Percentiles rank a stretch among this genome's conserved stretches.
Evolutionary conservation across 2,797 vertebrate species (phyloP).

Genomic region (Lithobates pipiens): DNA sequence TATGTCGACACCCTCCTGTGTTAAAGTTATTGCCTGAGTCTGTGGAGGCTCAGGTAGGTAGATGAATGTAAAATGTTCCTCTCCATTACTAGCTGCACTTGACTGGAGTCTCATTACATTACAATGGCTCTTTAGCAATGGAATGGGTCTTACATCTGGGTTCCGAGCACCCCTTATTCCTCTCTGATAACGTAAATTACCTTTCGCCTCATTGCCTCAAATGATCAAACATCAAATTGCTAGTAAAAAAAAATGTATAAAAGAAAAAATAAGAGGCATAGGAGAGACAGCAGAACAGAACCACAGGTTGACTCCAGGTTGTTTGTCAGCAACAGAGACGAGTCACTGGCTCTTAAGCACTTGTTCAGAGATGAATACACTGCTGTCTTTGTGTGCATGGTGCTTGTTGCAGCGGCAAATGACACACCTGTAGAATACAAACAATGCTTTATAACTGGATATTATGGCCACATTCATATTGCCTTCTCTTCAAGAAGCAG

Average conservation of each 20-base stretch:
- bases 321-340: slow-evolving; percentile 88
- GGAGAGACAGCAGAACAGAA: slow-evolving; percentile 77
- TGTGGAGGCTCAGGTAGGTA: slow-evolving; percentile 94
- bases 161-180: slow-evolving; percentile 95
- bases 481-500: neutral
- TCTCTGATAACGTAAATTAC: slow-evolving; percentile 93
- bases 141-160: slow-evolving; percentile 93
- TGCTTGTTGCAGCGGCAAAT: slow-evolving; percentile 68
- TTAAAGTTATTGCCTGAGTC: slow-evolving; percentile 87
- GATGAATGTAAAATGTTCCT: slow-evolving; percentile 95
- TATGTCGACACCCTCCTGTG: slow-evolving; percentile 64
- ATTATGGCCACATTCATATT: slow-evolving; percentile 46
- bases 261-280: slow-evolving; percentile 60
- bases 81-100: slow-evolving; percentile 94
- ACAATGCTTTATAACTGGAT: slow-evolving; percentile 69
- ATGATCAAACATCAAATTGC: slow-evolving; percentile 97
- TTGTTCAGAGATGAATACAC: slow-evolving; percentile 70
- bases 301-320: slow-evolving; percentile 85
- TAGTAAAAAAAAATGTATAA: slow-evolving; percentile 70
- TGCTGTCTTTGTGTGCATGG: slow-evolving; percentile 56
- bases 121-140: slow-evolving; percentile 94
- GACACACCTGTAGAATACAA: slow-evolving; percentile 68
- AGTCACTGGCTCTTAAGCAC: slow-evolving; percentile 82
- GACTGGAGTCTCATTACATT: slow-evolving; percentile 95
- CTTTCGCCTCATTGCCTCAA: slow-evolving; percentile 96